Conservation (phyloP, 2,888 invertebrate genomes). For the Drosophila acutilabella region DNA sequence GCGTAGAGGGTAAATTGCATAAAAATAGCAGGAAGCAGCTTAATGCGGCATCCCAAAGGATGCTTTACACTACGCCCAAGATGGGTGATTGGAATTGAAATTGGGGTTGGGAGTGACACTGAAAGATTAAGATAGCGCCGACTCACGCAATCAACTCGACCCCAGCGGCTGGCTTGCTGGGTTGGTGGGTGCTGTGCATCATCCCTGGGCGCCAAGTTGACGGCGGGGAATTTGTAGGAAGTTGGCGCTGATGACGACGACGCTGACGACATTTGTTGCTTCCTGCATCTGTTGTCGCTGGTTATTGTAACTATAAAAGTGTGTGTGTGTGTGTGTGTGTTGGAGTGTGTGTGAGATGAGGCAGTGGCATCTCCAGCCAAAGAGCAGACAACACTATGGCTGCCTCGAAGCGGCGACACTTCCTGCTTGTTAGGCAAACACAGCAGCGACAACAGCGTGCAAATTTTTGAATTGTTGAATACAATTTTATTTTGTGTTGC, state of each 20-base stretch:
- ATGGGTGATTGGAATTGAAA: neutral
- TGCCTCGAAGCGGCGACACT: slow-evolving; percentile 57
- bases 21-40: slow-evolving; percentile 37
- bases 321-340: slow-evolving; percentile 24
- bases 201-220: slow-evolving; percentile 38
- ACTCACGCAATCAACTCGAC: slow-evolving; percentile 63
- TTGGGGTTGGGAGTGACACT: slow-evolving; percentile 58
- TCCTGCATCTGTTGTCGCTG: slow-evolving; percentile 77
- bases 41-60: slow-evolving; percentile 39
- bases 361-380: slow-evolving; percentile 63
- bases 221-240: slow-evolving; percentile 62
- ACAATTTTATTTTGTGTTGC: slow-evolving; percentile 40
- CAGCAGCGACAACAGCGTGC: slow-evolving; percentile 50
- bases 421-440: slow-evolving; percentile 80
- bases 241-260: slow-evolving; percentile 41
- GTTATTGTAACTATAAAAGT: slow-evolving; percentile 43
- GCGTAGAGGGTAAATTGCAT: slow-evolving; percentile 37
- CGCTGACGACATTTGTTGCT: slow-evolving; percentile 65
- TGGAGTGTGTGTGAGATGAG: slow-evolving; percentile 40
- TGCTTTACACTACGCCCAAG: neutral
- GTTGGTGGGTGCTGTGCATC: slow-evolving; percentile 59
- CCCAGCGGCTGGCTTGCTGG: neutral
- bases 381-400: slow-evolving; percentile 37
- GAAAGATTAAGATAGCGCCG: slow-evolving; percentile 65
- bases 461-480: slow-evolving; percentile 64